Percentiles rank a stretch among this genome's conserved stretches.
Evolutionary conservation across 2,888 invertebrate species (phyloP).

Genomic region (Torymus auratus): DNA sequence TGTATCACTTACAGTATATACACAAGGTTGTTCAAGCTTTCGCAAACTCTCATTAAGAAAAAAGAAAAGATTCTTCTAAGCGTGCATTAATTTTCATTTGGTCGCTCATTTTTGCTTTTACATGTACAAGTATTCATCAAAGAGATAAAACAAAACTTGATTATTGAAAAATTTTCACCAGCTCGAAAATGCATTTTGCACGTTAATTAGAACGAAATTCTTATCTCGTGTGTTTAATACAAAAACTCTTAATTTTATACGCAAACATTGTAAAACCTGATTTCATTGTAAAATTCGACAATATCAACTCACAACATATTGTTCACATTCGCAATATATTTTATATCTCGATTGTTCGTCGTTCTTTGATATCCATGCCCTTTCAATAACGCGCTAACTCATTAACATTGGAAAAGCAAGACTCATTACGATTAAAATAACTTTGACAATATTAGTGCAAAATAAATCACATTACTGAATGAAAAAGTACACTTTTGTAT

Average conservation of each 20-base stretch:
- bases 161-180: conserved; percentile 1
- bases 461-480: conserved; percentile 42
- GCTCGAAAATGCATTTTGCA: conserved; percentile 5
- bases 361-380: conserved; percentile 43
- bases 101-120: neutral
- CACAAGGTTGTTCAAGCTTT: too few relatives aligned
- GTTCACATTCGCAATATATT: neutral
- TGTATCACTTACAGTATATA: too few relatives aligned
- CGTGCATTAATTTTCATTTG: too few relatives aligned
- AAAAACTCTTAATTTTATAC: conserved; percentile 22
- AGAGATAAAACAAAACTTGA: neutral
- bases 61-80: too few relatives aligned
- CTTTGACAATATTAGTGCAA: conserved; percentile 51
- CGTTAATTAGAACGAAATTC: conserved; percentile 10
- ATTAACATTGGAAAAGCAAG: conserved; percentile 37
- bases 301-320: conserved; percentile 1
- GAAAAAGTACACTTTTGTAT: conserved; percentile 33
- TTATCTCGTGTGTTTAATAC: neutral
- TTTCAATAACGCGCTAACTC: conserved; percentile 16
- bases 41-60: too few relatives aligned
- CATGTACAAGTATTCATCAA: too few relatives aligned
- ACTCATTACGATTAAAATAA: conserved; percentile 43
- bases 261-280: conserved; percentile 18
- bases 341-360: conserved; percentile 7
- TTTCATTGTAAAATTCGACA: conserved; percentile 18